These are phyloP conservation scores for Homalodisca vitripennis DNA, from an alignment of 1,140 invertebrate genomes.

Conservation along the genomic window DNA sequence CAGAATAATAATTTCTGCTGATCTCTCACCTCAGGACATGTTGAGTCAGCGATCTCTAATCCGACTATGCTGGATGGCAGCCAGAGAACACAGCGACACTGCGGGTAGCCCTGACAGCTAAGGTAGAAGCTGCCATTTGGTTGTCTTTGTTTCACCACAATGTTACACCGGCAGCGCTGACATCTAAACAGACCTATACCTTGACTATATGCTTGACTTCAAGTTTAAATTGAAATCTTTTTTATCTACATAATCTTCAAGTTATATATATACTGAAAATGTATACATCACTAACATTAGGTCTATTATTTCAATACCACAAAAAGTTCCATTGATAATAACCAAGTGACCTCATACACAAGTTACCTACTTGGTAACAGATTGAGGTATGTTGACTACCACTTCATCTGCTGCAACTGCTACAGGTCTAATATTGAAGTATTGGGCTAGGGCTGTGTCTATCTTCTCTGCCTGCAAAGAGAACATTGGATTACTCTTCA, in stretches of 20 bases:
- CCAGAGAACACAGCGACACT: constrained; percentile 80
- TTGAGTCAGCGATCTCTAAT: constrained; percentile 61
- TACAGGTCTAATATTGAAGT: constrained; percentile 53
- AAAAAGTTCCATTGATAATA: no score
- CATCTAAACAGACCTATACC: no score
- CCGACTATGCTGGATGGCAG: constrained; percentile 65
- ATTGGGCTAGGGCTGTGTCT: constrained; percentile 59
- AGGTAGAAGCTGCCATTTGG: constrained; percentile 69
- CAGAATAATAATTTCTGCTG: constrained; percentile 27
- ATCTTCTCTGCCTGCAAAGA: constrained; percentile 59
- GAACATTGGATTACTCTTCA: no score
- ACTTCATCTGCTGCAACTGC: constrained; percentile 42
- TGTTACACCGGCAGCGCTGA: constrained; percentile 69
- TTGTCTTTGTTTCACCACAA: constrained; percentile 67
- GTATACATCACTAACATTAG: no score
- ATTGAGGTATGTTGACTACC: constrained; percentile 9
- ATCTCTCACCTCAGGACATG: constrained; percentile 62
- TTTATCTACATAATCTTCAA: no score
- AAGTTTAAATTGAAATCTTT: no score
- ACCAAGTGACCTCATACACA: no score
- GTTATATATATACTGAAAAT: no score
- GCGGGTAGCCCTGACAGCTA: constrained; percentile 73
- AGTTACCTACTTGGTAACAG: constrained; percentile 17
- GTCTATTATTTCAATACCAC: no score
- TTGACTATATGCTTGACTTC: no score